A percentile compares a stretch with the other conserved stretches of the same genome.
These are phyloP conservation scores for Lepidonotus clava DNA, from an alignment of 2,888 invertebrate genomes.

Conservation along the genomic window DNA sequence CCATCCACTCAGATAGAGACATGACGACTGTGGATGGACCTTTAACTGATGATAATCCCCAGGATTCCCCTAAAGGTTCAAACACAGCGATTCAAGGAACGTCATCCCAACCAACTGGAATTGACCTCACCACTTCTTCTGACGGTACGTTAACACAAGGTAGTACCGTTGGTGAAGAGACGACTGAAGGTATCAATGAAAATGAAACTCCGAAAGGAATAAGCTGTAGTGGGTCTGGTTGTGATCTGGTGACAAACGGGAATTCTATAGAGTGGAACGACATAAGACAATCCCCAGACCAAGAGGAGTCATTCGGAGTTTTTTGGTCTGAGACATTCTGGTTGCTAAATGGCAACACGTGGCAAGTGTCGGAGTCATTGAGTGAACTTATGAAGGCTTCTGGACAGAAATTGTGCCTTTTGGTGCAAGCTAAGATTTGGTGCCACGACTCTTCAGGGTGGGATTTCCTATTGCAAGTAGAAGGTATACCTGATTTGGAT, in stretches of 20 bases:
- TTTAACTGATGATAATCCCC: too few species aligned
- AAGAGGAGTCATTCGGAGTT: constrained; percentile 27
- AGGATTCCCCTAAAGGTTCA: too few species aligned
- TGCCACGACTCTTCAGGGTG: not conserved
- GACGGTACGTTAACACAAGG: too few species aligned
- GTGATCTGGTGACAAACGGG: not conserved
- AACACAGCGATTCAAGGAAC: too few species aligned
- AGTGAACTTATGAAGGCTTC: not conserved
- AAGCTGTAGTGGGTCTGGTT: not conserved
- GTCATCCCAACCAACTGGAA: too few species aligned
- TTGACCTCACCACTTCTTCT: too few species aligned
- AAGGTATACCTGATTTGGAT: not conserved
- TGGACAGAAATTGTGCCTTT: not conserved
- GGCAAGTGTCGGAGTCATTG: not conserved
- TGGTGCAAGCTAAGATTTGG: constrained; percentile 11
- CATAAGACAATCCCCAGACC: not conserved
- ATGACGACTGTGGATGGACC: too few species aligned
- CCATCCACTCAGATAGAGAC: too few species aligned
- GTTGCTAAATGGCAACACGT: not conserved
- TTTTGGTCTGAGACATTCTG: constrained; percentile 1
- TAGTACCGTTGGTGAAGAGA: too few species aligned
- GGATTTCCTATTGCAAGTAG: not conserved
- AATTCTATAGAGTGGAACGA: not conserved
- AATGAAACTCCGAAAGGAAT: not conserved
- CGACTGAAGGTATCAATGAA: too few species aligned